Base-by-base conservation (phyloP, 1,140 invertebrate species). In the Drosophila kikkawai region DNA sequence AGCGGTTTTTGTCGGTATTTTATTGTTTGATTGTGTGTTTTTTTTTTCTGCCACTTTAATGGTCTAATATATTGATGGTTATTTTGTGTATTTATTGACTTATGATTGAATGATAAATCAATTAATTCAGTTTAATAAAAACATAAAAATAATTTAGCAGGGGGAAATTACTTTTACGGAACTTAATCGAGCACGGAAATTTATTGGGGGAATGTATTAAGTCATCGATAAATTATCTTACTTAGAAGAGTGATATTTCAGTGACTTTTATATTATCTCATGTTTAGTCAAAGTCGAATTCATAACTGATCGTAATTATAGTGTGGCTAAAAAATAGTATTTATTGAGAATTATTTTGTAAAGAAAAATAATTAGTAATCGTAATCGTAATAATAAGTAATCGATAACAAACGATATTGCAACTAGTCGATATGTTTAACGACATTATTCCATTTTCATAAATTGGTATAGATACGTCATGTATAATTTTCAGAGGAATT, bases 81-180 rank as follows among this genome's bases (percentile, higher is more conserved):
- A 7, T 50, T 58, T 71, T 41, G 15, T 73, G 15, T 70, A 45
- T 58, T 58, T 71, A 71, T 73, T 50, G 69, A 41, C 39, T 42
- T 58, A 42, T 55, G 63, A 70, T 68, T 37, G 48, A 70, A 68
- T 44, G 39, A 59, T 42, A 55, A 71, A 37, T 36, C 69, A 73
- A 50, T 58, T n/a, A n/a, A n/a, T n/a, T n/a, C n/a, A n/a, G n/a
- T n/a, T n/a, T n/a, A n/a, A n/a, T n/a, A n/a, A n/a, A n/a, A n/a
- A n/a, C 29, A 2, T 68, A 17, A 26, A 57, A 15, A 34, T 26
- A 56, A 69, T 47, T 41, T 9, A 37, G 19, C 8, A 7, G 4
- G 26, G 26, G 6, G 9, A 57, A 57, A 47, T 32, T 22, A 57
- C 44, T 64, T 68, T 32, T 61, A 51, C 36, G 61, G 17, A 67